Percentiles rank a stretch among this genome's conserved stretches.
Conservation (phyloP, 2,113 vertebrate genomes). For the Sprattus sprattus region DNA sequence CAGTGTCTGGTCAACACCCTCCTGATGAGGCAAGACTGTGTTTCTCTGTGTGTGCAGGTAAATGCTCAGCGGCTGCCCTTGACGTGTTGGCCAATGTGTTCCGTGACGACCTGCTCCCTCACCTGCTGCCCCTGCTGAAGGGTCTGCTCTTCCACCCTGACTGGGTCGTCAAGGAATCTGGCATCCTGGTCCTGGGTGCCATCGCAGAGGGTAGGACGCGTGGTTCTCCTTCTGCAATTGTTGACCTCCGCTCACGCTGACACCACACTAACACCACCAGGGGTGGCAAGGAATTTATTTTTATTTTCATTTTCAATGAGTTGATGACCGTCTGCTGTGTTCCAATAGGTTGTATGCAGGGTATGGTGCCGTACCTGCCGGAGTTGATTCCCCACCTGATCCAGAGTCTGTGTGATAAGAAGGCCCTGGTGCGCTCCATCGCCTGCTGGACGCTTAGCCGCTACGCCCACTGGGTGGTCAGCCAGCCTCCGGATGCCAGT, state of each 20-base stretch:
- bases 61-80: slow-evolving; percentile 87
- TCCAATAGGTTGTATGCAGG: slow-evolving; percentile 91
- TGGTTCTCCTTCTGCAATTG: neutral
- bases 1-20: too few relatives aligned
- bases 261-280: too few relatives aligned
- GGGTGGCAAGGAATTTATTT: too few relatives aligned
- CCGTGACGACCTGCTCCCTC: slow-evolving; percentile 88
- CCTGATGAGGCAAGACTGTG: neutral
- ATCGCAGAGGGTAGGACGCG: slow-evolving; percentile 80
- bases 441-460: slow-evolving; percentile 96
- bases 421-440: slow-evolving; percentile 90
- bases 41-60: slow-evolving; percentile 67
- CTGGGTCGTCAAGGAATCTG: slow-evolving; percentile 94
- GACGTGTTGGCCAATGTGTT: slow-evolving; percentile 93
- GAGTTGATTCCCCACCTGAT: slow-evolving; percentile 94
- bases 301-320: neutral
- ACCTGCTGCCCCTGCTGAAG: slow-evolving; percentile 87
- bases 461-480: slow-evolving; percentile 95
- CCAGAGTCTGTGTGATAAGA: slow-evolving; percentile 88
- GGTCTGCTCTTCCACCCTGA: slow-evolving; percentile 91
- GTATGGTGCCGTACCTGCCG: slow-evolving; percentile 93
- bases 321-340: neutral
- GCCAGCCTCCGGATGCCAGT: slow-evolving; percentile 88
- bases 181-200: slow-evolving; percentile 89
- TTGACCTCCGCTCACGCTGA: neutral